Percentiles rank a stretch among this genome's conserved stretches.
Evolutionary conservation across 2,888 invertebrate species (phyloP).

Genomic region (Perdita meconis): DNA sequence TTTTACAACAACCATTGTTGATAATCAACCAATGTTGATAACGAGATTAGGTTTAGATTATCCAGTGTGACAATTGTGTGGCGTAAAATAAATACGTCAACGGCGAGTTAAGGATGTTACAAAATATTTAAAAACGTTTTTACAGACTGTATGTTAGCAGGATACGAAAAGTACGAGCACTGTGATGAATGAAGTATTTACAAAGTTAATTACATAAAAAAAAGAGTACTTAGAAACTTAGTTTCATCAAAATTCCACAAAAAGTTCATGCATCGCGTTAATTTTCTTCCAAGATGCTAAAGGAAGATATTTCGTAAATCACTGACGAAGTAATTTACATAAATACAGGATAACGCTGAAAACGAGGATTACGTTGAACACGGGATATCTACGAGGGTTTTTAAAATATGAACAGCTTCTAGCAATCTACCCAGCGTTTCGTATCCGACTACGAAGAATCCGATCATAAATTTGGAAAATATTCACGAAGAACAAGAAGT

Average conservation of each 20-base stretch:
- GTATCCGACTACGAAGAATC: constrained; percentile 9
- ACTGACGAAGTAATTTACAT: constrained; percentile 45
- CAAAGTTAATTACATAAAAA: constrained; percentile 2
- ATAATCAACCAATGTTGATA: too few species aligned
- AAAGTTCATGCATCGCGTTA: constrained; percentile 15
- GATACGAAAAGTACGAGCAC: not conserved
- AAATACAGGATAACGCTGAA: constrained; percentile 34
- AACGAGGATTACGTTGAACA: constrained; percentile 9
- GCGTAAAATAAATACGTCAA: too few species aligned
- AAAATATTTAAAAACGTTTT: too few species aligned
- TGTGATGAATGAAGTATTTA: not conserved
- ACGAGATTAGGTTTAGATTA: too few species aligned
- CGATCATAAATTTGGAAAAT: constrained; percentile 5
- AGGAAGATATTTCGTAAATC: constrained; percentile 35
- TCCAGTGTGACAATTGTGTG: too few species aligned
- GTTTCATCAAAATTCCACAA: not conserved
- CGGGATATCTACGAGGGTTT: not conserved
- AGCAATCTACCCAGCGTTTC: not conserved
- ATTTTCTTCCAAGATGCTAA: constrained; percentile 39
- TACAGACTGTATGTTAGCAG: too few species aligned
- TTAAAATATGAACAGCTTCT: constrained; percentile 21
- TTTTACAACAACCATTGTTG: too few species aligned
- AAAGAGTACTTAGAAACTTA: not conserved
- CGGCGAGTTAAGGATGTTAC: too few species aligned
- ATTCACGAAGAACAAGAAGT: not conserved